phyloP scores from a whole-genome alignment of 92 coral and sea anemone genomes.

The Scolanthus callimorphus region DNA sequence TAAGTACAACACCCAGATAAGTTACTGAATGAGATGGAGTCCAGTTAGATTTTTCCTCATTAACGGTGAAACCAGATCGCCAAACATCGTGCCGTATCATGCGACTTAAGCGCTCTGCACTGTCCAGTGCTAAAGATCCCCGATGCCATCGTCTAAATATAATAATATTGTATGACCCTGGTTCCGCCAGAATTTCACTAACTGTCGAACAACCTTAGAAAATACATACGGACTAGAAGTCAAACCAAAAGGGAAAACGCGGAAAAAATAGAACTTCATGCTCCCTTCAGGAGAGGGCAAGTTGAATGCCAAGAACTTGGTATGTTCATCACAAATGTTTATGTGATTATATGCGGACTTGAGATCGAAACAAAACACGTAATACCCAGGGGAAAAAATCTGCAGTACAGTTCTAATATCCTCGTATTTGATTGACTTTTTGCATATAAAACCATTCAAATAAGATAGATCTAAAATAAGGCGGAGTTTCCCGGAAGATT shows the following conservation, averaged over 20 bases:
- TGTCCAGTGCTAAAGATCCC: conserved; percentile 9
- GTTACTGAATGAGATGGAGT: conserved; percentile 24
- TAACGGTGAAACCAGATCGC: conserved; percentile 42
- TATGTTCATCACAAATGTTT: conserved; percentile 53
- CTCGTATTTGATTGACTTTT: conserved; percentile 41
- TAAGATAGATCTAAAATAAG: conserved; percentile 52
- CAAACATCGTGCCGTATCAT: conserved; percentile 24
- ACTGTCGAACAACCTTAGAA: conserved; percentile 46
- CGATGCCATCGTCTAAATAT: conserved; percentile 41
- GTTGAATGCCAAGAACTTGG: conserved; percentile 32
- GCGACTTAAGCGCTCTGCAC: conserved; percentile 19
- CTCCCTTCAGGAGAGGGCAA: conserved; percentile 26
- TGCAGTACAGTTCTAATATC: conserved; percentile 51
- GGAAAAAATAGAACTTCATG: conserved; percentile 27
- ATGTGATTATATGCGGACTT: conserved; percentile 57
- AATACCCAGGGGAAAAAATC: conserved; percentile 27
- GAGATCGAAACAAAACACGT: conserved; percentile 36
- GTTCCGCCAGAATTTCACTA: conserved; percentile 44
- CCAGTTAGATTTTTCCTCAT: conserved; percentile 40
- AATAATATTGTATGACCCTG: conserved; percentile 7
- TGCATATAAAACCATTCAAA: conserved; percentile 32
- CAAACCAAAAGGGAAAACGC: conserved; percentile 43
- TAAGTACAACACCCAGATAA: conserved; percentile 33
- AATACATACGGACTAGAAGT: conserved; percentile 46
- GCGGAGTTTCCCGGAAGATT: conserved; percentile 40